Evolutionary conservation across 2,797 vertebrate genomes (phyloP).

Genomic region (Sebastes steindachneri): DNA sequence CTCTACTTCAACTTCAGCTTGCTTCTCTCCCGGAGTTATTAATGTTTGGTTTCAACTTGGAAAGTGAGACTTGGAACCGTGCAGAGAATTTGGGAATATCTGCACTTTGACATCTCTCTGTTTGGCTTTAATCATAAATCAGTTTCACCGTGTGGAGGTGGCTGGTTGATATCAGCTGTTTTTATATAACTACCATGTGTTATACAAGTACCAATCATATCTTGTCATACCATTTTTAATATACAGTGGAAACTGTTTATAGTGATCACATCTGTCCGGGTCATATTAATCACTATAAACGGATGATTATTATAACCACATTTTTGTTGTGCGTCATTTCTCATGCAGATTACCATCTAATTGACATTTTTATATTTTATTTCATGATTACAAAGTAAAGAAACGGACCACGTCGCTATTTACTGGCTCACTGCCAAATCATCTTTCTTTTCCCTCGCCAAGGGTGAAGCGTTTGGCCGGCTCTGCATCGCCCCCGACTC

Average conservation of each 20-base stretch:
- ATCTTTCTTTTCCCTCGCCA: too few relatives aligned
- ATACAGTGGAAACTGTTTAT: too few relatives aligned
- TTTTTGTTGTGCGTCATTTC: not conserved
- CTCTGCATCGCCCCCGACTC: too few relatives aligned
- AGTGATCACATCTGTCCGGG: too few relatives aligned
- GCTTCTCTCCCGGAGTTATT: not conserved
- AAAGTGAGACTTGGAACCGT: not conserved
- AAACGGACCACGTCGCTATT: too few relatives aligned
- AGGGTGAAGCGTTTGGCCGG: rapidly evolving
- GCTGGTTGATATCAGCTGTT: not conserved
- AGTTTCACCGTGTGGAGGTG: not conserved
- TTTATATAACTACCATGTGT: not conserved
- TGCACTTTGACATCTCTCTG: not conserved
- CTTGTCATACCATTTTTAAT: not conserved
- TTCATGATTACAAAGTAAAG: too few relatives aligned
- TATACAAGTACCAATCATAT: not conserved
- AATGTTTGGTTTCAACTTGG: not conserved
- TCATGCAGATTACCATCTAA: too few relatives aligned
- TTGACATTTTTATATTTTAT: too few relatives aligned
- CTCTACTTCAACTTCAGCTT: not conserved
- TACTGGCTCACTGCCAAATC: too few relatives aligned
- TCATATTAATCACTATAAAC: too few relatives aligned
- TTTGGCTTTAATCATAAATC: not conserved
- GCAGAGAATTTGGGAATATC: not conserved
- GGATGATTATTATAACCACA: too few relatives aligned